phyloP scores from a whole-genome alignment of 2,113 vertebrate genomes.

The Ammodytes marinus region DNA sequence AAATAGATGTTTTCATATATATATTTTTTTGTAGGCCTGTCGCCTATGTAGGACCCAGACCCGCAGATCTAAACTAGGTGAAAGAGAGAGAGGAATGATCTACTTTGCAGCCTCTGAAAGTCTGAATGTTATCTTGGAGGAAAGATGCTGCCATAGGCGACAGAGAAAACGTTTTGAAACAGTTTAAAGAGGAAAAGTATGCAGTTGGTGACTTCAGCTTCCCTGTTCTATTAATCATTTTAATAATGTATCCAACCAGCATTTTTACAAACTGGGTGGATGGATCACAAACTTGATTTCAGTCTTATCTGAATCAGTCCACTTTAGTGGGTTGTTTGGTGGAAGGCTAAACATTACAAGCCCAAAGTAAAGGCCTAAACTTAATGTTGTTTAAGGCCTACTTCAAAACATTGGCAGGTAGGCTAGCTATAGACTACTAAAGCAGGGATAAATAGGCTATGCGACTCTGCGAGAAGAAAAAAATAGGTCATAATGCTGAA shows the following conservation, averaged over 20 bases:
- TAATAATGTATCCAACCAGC: neutral
- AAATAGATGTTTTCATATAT: neutral
- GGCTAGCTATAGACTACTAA: neutral
- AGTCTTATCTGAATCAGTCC: neutral
- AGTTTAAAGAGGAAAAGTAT: neutral
- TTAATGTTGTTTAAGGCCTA: neutral
- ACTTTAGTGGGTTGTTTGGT: neutral
- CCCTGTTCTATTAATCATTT: conserved; percentile 26
- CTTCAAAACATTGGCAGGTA: conserved; percentile 27
- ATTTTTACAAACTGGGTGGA: neutral
- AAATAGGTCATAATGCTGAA: conserved; percentile 70
- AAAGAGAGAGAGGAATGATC: neutral
- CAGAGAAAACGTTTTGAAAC: too few species aligned
- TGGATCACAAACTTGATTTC: conserved; percentile 25
- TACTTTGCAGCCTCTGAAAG: conserved; percentile 24
- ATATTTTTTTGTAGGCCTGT: neutral
- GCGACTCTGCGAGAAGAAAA: neutral
- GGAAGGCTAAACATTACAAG: neutral
- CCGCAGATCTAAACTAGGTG: neutral
- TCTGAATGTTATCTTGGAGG: conserved; percentile 13
- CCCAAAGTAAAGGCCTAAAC: conserved; percentile 3
- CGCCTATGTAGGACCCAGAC: conserved; percentile 15
- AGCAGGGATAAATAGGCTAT: neutral
- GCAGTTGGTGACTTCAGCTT: neutral
- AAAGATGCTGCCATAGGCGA: neutral